phyloP scores from a whole-genome alignment of 2,888 invertebrate genomes.

The Caprella mutica region DNA sequence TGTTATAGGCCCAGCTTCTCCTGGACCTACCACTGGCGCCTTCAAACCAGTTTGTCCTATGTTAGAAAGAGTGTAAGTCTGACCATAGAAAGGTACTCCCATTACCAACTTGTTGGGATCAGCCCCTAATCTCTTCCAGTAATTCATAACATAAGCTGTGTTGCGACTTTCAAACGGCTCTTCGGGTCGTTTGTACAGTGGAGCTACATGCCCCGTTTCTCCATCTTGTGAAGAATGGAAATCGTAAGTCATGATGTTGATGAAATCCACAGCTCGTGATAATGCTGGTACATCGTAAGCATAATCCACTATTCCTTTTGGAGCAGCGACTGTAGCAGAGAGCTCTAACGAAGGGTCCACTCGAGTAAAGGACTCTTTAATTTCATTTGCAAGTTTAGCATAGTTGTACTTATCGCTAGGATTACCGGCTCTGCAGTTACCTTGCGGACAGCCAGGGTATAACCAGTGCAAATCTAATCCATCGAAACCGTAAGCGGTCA shows the following conservation, averaged over 20 bases:
- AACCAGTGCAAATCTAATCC: constrained; percentile 91
- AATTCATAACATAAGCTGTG: constrained; percentile 62
- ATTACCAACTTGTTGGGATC: constrained; percentile 68
- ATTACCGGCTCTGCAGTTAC: constrained; percentile 71
- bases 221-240: constrained; percentile 83
- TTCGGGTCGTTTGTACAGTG: constrained; percentile 43
- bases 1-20: constrained; percentile 36
- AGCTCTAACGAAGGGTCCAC: constrained; percentile 50
- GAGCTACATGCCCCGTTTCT: constrained; percentile 67
- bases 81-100: constrained; percentile 81
- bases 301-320: constrained; percentile 75
- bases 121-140: constrained; percentile 77
- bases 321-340: constrained; percentile 75
- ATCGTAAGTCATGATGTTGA: constrained; percentile 77
- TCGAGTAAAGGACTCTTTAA: constrained; percentile 20
- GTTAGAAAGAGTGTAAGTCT: constrained; percentile 61
- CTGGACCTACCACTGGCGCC: constrained; percentile 18
- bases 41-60: constrained; percentile 41
- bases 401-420: constrained; percentile 65
- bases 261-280: constrained; percentile 52
- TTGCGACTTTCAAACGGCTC: constrained; percentile 30
- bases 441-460: constrained; percentile 87
- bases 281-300: constrained; percentile 60
- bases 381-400: constrained; percentile 59
- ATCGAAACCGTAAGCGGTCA: constrained; percentile 63